Evolutionary conservation across 2,888 invertebrate genomes (phyloP), one percentile per base, ranked within the genome.

Genomic region (Chloroclystis v-ata): DNA sequence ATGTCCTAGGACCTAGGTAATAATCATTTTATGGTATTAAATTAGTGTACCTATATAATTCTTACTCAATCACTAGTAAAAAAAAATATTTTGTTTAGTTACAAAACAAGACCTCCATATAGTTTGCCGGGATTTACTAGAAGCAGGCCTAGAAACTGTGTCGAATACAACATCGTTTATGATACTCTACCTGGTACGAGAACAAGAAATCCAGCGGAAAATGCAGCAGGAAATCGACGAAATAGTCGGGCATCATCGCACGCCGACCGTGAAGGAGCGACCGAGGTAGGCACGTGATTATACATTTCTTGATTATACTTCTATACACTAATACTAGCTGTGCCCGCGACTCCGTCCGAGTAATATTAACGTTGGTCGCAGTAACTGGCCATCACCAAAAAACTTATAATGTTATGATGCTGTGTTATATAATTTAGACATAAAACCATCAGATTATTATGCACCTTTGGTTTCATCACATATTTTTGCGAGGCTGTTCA

Each of bases 131-230:
- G 93, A 93, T 61, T 74, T 93, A 45, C 89, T 93, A 16, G 89
- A 93, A 78, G 93, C 92, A 4, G 93, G 93, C 1, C 89, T 91
- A 39, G 92, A 93, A 72, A 93, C 93, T 0, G 92, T 92, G 0
- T 90, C 90, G 54, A 92, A 91, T 62, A 91, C 92, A 0, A 75
- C 91, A 7, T 88, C 89, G 1, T 91, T 90, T 61, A 83, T 90
- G 44, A 72, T 93, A 1, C 76, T 92, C 1, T 89, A 91, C 55
- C 76, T 93, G 52, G 79, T 91, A 0, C 71, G 89, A 33, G 80
- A 92, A 63, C 86, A 89, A 0, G 79, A 90, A 1, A 84, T 92
- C 28, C 91, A 92, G 59, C 74, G 68, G 28, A 80, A 82, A 47
- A 71, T 93, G 8, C 91, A 91, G 29, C 59, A 74, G 2, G 92